Evolutionary conservation across 2,888 invertebrate species (phyloP).

Genomic region (Andrena haemorrhoa): DNA sequence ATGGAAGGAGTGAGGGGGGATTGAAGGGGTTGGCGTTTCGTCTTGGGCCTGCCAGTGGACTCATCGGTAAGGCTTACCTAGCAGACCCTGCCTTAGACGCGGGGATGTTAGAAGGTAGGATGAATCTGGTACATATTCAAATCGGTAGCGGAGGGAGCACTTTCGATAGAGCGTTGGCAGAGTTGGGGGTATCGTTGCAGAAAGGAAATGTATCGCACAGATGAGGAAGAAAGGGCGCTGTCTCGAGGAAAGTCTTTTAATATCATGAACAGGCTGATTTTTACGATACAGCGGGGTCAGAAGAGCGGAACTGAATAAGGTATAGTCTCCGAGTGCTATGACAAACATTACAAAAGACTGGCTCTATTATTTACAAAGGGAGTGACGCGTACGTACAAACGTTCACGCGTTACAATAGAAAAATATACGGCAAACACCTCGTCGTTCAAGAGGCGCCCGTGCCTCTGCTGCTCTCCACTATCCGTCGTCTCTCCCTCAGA

Average conservation of each 20-base stretch:
- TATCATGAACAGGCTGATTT: slow-evolving; percentile 16
- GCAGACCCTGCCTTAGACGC: too few species aligned
- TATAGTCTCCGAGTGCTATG: slow-evolving; percentile 11
- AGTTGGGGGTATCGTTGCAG: neutral
- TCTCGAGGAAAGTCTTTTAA: slow-evolving; percentile 48
- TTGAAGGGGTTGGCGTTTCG: too few species aligned
- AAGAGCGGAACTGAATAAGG: slow-evolving; percentile 24
- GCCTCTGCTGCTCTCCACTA: slow-evolving; percentile 76
- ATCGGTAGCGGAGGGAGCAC: too few species aligned
- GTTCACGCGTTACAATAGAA: slow-evolving; percentile 46
- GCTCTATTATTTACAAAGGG: slow-evolving; percentile 49
- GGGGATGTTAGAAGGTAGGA: too few species aligned
- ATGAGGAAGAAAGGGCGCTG: neutral
- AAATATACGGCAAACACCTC: slow-evolving; percentile 43
- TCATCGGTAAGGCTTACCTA: too few species aligned
- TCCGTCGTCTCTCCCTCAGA: slow-evolving; percentile 76
- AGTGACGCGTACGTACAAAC: neutral
- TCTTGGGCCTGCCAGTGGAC: too few species aligned
- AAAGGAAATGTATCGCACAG: neutral
- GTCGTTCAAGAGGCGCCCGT: slow-evolving; percentile 55
- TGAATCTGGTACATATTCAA: too few species aligned
- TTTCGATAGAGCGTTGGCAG: too few species aligned
- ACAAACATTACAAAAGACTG: slow-evolving; percentile 51
- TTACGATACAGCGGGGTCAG: slow-evolving; percentile 16
- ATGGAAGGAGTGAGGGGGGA: too few species aligned